These are phyloP conservation scores for Chlorops oryzae DNA, from an alignment of 1,140 invertebrate species.

Conservation along the genomic window DNA sequence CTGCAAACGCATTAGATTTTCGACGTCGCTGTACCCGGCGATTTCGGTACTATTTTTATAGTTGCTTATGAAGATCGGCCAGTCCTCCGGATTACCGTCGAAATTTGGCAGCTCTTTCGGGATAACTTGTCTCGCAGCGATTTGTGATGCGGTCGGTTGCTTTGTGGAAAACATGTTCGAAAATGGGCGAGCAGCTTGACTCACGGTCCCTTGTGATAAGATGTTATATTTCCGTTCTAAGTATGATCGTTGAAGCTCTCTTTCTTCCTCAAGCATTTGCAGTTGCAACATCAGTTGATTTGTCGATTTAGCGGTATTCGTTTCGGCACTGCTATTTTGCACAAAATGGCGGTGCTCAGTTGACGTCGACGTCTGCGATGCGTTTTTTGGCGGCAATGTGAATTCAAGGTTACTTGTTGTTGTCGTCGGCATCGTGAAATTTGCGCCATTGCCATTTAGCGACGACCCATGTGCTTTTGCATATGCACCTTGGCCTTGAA, in stretches of 20 bases:
- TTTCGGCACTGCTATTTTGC: not conserved
- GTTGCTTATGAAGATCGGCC: slow-evolving; percentile 9
- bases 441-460: not conserved
- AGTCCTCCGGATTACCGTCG: slow-evolving; percentile 9
- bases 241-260: slow-evolving; percentile 4
- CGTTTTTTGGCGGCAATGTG: too few relatives aligned
- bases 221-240: slow-evolving; percentile 10
- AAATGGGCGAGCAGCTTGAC: not conserved
- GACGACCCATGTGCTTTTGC: not conserved
- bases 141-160: slow-evolving; percentile 5
- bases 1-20: too few relatives aligned
- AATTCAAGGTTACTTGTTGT: too few relatives aligned
- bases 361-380: too few relatives aligned
- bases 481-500: not conserved
- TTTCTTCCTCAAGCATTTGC: slow-evolving; percentile 9
- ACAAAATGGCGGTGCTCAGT: too few relatives aligned
- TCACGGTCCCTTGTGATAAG: not conserved
- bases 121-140: slow-evolving; percentile 3
- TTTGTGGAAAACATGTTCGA: not conserved
- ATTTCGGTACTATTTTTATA: slow-evolving; percentile 4
- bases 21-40: too few relatives aligned
- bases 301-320: too few relatives aligned
- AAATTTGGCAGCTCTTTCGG: slow-evolving; percentile 4
- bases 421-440: too few relatives aligned
- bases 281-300: too few relatives aligned